phyloP scores from a whole-genome alignment of 2,888 invertebrate species.

The Lamellibrachia columna region DNA sequence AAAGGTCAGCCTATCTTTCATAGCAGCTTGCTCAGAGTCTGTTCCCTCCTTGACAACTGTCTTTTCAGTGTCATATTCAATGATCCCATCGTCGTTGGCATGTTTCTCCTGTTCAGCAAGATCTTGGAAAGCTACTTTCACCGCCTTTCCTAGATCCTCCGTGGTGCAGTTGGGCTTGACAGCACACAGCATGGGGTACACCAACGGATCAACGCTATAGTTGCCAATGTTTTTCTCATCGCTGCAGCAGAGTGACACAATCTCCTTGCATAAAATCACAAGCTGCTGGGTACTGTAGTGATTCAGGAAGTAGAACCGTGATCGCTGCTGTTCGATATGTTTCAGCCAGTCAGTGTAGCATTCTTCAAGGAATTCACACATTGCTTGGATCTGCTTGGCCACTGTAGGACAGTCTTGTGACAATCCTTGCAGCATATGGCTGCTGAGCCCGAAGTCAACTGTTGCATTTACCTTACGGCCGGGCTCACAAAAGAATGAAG shows the following conservation, averaged over 20 bases:
- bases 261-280: conserved; percentile 52
- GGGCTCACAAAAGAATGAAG: conserved; percentile 47
- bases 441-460: conserved; percentile 45
- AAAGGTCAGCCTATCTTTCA: background rate
- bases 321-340: conserved; percentile 46
- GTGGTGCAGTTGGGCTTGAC: conserved; percentile 36
- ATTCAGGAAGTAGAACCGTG: conserved; percentile 48
- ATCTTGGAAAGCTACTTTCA: conserved; percentile 37
- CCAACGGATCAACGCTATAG: background rate
- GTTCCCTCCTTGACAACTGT: background rate
- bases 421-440: conserved; percentile 30
- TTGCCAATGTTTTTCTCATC: conserved; percentile 25
- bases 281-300: conserved; percentile 55
- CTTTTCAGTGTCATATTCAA: background rate
- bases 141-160: conserved; percentile 39
- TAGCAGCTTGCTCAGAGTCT: conserved; percentile 8
- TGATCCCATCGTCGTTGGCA: background rate
- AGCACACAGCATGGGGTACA: conserved; percentile 37
- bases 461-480: conserved; percentile 38
- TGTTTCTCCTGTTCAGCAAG: conserved; percentile 24
- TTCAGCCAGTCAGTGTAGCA: conserved; percentile 49
- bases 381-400: conserved; percentile 41
- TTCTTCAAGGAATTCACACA: conserved; percentile 49
- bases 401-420: conserved; percentile 41
- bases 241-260: conserved; percentile 38